These are phyloP conservation scores for Anodontia alba DNA, from an alignment of 2,888 invertebrate species.

Conservation along the genomic window DNA sequence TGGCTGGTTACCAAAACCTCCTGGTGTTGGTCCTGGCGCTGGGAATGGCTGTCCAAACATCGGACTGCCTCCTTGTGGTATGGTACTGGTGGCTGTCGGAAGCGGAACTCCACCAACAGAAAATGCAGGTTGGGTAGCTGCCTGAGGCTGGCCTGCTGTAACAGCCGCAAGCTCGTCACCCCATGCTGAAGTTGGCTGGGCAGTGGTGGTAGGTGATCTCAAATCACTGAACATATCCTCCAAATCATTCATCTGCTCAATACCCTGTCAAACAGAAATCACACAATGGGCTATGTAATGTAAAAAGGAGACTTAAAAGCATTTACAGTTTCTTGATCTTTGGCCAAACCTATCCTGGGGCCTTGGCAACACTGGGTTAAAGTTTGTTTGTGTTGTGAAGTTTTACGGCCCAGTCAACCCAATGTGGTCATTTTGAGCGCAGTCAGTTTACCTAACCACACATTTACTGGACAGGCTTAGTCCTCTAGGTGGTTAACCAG, in stretches of 20 bases:
- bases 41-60: conserved; percentile 33
- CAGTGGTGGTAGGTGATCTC: conserved; percentile 59
- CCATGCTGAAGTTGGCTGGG: conserved; percentile 8
- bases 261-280: conserved; percentile 61
- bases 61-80: conserved; percentile 8
- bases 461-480: too few relatives aligned
- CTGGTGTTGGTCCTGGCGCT: conserved; percentile 10
- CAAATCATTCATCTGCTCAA: conserved; percentile 76
- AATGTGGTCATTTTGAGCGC: too few relatives aligned
- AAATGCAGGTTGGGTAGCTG: conserved; percentile 33
- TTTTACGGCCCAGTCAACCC: too few relatives aligned
- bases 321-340: too few relatives aligned
- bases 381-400: too few relatives aligned
- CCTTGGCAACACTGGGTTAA: too few relatives aligned
- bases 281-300: too few relatives aligned
- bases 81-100: conserved; percentile 3
- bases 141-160: conserved; percentile 17
- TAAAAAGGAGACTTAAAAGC: too few relatives aligned
- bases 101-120: conserved; percentile 44
- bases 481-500: too few relatives aligned
- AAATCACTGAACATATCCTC: conserved; percentile 69
- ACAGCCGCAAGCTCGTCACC: conserved; percentile 8
- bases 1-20: background rate
- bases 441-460: too few relatives aligned
- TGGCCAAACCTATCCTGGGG: too few relatives aligned